Conservation (phyloP, 2,888 invertebrate species). For the Mesopsocus fuscifrons region DNA sequence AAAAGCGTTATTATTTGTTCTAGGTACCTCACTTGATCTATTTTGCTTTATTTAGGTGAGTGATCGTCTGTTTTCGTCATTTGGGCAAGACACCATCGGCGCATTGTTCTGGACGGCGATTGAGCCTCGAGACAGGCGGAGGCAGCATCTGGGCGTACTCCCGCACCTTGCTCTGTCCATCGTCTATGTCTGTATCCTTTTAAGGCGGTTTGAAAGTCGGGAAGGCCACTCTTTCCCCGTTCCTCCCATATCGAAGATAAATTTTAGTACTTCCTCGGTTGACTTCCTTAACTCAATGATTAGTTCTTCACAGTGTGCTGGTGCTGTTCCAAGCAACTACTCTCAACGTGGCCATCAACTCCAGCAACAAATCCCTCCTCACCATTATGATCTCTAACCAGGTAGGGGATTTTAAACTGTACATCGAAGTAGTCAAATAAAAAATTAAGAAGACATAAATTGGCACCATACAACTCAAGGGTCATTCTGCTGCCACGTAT, state of each 20-base stretch:
- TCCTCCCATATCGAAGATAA: not conserved
- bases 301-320: slow-evolving; percentile 67
- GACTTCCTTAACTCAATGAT: slow-evolving; percentile 11
- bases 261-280: no score
- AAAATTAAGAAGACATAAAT: no score
- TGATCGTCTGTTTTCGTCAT: slow-evolving; percentile 85
- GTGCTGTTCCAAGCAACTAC: slow-evolving; percentile 94
- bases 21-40: no score
- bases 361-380: slow-evolving; percentile 91
- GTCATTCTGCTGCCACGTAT: no score
- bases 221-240: not conserved
- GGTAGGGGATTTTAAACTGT: slow-evolving; percentile 48
- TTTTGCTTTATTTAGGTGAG: no score
- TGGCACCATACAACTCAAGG: no score
- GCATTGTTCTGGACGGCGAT: slow-evolving; percentile 98
- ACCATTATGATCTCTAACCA: slow-evolving; percentile 99
- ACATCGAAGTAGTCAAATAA: no score
- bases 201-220: no score
- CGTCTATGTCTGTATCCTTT: slow-evolving; percentile 89
- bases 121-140: slow-evolving; percentile 66
- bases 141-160: slow-evolving; percentile 69
- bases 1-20: no score
- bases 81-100: slow-evolving; percentile 96
- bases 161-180: slow-evolving; percentile 84
- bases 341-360: slow-evolving; percentile 96